Evolutionary conservation across 2,113 vertebrate species (phyloP).

Genomic region (Petrocephalus zakoni): DNA sequence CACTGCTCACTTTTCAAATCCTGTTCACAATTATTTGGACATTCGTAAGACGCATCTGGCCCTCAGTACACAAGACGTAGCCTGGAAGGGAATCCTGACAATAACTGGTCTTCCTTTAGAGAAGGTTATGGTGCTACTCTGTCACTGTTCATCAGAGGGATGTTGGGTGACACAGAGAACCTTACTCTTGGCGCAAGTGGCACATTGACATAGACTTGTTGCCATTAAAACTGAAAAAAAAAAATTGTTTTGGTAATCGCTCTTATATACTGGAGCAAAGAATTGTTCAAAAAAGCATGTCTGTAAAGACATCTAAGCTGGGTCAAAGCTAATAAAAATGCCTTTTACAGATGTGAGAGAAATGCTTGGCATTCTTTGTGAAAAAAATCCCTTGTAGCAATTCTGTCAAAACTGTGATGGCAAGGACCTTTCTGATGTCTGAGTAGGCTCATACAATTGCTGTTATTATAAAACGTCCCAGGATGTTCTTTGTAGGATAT

Average conservation of each 20-base stretch:
- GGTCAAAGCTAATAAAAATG: not conserved
- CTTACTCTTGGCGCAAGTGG: no score
- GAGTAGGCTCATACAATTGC: not conserved
- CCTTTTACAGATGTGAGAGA: slow-evolving; percentile 7
- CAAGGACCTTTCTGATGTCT: not conserved
- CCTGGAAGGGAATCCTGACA: not conserved
- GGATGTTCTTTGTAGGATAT: not conserved
- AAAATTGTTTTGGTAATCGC: not conserved
- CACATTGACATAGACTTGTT: no score
- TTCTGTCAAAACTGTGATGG: not conserved
- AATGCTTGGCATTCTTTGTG: not conserved
- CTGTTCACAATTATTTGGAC: not conserved
- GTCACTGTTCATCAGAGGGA: no score
- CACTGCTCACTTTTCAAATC: not conserved
- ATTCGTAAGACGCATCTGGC: not conserved
- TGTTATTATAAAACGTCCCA: slow-evolving; percentile 3
- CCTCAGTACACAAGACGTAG: not conserved
- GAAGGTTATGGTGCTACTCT: no score
- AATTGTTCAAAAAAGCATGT: not conserved
- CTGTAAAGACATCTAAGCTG: not conserved
- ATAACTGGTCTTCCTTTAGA: no score
- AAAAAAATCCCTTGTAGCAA: slow-evolving; percentile 1
- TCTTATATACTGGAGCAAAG: not conserved
- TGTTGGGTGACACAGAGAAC: no score
- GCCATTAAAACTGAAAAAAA: not conserved